phyloP scores from a whole-genome alignment of 2,888 invertebrate species.

The Unio pictorum region DNA sequence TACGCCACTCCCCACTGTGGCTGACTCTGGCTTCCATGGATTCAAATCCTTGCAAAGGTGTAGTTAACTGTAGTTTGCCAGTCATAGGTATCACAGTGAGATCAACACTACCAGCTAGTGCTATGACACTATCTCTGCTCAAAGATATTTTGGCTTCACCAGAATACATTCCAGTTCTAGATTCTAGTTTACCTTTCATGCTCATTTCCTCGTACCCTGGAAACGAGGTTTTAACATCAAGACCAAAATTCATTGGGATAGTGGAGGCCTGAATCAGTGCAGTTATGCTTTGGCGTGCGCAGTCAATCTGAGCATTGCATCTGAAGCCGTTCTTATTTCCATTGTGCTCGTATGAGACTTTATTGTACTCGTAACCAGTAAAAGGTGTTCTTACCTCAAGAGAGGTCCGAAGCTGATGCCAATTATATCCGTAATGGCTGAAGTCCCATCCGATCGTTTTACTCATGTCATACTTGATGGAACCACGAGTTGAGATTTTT shows the following conservation, averaged over 20 bases:
- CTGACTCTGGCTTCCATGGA: conserved; percentile 22
- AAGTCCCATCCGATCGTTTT: conserved; percentile 24
- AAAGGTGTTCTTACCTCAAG: conserved; percentile 48
- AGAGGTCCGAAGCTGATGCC: conserved; percentile 2
- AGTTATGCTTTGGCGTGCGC: conserved; percentile 12
- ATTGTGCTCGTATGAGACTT: conserved; percentile 40
- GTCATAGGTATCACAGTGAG: conserved; percentile 39
- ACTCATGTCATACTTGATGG: conserved; percentile 22
- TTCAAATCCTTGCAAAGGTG: conserved; percentile 29
- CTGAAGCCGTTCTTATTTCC: conserved; percentile 38
- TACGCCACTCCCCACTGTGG: conserved; percentile 13
- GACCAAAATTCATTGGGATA: conserved; percentile 11
- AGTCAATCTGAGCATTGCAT: conserved; percentile 32
- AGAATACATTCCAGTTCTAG: conserved; percentile 1
- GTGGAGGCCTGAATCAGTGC: conserved; percentile 13
- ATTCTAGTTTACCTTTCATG: conserved; percentile 13
- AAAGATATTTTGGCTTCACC: conserved; percentile 18
- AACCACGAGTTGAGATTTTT: conserved; percentile 27
- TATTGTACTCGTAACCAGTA: conserved; percentile 34
- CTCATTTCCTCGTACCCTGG: conserved; percentile 24
- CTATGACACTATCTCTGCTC: conserved; percentile 11
- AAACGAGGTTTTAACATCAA: conserved; percentile 27
- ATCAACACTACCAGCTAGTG: conserved; percentile 15
- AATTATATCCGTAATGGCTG: conserved; percentile 4
- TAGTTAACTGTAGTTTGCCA: conserved; percentile 16